Percentiles rank a stretch among this genome's conserved stretches.
Conservation (phyloP, 2,113 vertebrate species). For the Nyctibius bracteatus region DNA sequence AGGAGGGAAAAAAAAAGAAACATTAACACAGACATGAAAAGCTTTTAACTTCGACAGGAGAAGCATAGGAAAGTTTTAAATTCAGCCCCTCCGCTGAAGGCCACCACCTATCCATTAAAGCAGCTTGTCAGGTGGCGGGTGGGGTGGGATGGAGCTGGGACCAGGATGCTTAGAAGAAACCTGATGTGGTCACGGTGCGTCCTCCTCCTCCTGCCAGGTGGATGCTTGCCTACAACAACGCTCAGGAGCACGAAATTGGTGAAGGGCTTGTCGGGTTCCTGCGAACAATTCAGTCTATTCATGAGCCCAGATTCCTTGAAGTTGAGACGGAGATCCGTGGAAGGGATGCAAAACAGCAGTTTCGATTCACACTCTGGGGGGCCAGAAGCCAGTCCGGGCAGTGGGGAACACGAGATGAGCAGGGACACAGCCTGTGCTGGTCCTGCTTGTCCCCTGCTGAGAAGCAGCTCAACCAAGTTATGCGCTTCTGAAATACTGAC, state of each 20-base stretch:
- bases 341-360: neutral
- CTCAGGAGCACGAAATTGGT: fast-evolving
- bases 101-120: constrained; percentile 62
- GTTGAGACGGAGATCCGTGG: neutral
- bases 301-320: neutral
- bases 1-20: constrained; percentile 48
- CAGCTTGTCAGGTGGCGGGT: constrained; percentile 16
- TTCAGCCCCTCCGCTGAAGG: constrained; percentile 66
- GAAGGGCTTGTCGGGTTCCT: neutral
- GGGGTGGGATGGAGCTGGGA: neutral
- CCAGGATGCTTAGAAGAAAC: neutral
- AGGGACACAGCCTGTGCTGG: neutral
- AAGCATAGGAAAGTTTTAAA: constrained; percentile 74
- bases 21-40: constrained; percentile 76
- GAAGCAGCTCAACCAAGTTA: neutral
- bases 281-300: neutral
- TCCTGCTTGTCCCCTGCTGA: neutral
- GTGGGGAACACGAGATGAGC: neutral
- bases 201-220: neutral
- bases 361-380: neutral
- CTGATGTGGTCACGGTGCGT: fast-evolving
- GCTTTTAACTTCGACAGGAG: constrained; percentile 80
- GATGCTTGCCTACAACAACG: neutral
- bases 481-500: fast-evolving
- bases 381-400: neutral